phyloP scores from a whole-genome alignment of 2,797 vertebrate species.

The Oreochromis mossambicus region DNA sequence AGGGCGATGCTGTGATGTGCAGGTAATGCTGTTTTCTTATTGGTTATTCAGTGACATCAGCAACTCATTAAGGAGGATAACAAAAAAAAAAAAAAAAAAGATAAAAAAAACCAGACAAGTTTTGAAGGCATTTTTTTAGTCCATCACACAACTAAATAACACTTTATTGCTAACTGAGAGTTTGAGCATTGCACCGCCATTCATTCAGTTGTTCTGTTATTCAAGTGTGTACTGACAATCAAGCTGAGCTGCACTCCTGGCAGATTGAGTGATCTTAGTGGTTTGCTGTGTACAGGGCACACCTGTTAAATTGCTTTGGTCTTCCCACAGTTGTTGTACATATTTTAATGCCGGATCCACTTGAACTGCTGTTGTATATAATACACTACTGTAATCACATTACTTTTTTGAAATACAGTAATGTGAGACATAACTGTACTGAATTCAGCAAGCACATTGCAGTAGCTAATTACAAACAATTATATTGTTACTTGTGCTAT shows the following conservation, averaged over 20 bases:
- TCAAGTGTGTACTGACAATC: not conserved
- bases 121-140: not conserved
- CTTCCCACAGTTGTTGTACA: not conserved
- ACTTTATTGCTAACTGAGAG: not conserved
- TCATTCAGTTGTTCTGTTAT: not conserved
- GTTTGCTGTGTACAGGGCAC: not conserved
- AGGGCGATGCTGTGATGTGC: not conserved
- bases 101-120: not conserved
- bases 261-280: not conserved
- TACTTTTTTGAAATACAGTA: too few relatives aligned
- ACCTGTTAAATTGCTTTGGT: not conserved
- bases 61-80: not conserved
- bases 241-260: not conserved
- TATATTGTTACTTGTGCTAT: too few relatives aligned
- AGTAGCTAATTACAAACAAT: too few relatives aligned
- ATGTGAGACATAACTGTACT: too few relatives aligned
- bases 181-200: not conserved
- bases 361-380: not conserved
- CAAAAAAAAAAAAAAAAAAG: not conserved
- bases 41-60: not conserved
- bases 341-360: not conserved
- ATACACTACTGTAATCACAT: too few relatives aligned
- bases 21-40: not conserved
- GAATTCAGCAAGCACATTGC: too few relatives aligned
- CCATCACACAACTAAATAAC: not conserved